Evolutionary conservation across 2,113 vertebrate species (phyloP).

Genomic region (Arvicanthis niloticus): DNA sequence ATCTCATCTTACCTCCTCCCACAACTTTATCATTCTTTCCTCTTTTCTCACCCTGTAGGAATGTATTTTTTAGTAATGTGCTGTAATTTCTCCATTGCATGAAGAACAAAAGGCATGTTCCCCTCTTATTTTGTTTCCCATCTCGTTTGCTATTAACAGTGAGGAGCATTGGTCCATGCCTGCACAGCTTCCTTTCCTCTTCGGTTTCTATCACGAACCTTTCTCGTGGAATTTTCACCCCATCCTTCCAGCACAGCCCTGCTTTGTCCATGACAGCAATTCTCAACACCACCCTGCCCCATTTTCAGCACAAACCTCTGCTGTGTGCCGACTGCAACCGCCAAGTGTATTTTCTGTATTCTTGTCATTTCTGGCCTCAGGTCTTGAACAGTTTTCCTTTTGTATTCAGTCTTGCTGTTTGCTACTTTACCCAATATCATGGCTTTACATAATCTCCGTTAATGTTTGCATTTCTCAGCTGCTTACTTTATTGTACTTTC

Average conservation of each 20-base stretch:
- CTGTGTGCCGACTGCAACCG: background rate
- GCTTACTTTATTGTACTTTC: background rate
- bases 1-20: background rate
- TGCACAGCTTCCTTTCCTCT: background rate
- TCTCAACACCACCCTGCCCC: background rate
- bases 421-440: background rate
- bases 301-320: background rate
- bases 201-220: background rate
- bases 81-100: background rate
- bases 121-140: background rate
- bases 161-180: background rate
- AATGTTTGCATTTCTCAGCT: slow-evolving; percentile 27
- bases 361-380: slow-evolving; percentile 46
- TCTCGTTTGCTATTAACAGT: background rate
- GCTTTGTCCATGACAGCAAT: background rate
- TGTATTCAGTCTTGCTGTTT: background rate
- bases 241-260: background rate
- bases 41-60: background rate
- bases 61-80: background rate
- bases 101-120: background rate
- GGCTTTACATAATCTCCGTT: background rate
- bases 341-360: background rate
- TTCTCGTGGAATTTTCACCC: background rate
- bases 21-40: background rate
- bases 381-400: background rate